Evolutionary conservation across 1,140 invertebrate genomes (phyloP).

Genomic region (Propsilocerus akamusi): DNA sequence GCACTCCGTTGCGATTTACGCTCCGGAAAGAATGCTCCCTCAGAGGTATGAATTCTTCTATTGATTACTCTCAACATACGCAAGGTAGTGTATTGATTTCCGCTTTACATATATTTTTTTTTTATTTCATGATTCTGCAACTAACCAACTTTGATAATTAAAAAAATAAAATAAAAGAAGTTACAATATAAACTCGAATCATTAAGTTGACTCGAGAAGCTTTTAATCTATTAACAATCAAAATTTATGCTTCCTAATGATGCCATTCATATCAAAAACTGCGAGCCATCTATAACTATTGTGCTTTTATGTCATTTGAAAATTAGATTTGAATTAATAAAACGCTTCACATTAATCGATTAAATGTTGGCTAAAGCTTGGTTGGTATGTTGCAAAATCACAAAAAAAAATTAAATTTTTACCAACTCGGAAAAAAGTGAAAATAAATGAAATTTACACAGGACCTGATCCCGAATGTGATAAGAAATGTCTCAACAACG

Average conservation of each 20-base stretch:
- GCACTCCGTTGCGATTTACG: slow-evolving; percentile 74
- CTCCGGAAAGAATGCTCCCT: slow-evolving; percentile 87
- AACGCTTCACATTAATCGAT: neutral
- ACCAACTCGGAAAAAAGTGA: neutral
- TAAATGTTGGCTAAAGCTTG: neutral
- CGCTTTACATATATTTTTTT: too few species aligned
- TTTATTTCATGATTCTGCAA: neutral
- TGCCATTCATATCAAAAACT: neutral
- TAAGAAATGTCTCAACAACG: slow-evolving; percentile 66
- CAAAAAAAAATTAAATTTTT: neutral
- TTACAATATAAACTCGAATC: neutral
- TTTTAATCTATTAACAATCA: neutral
- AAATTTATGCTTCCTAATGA: neutral
- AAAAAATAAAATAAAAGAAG: neutral
- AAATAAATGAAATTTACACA: too few species aligned
- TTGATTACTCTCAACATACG: slow-evolving; percentile 14
- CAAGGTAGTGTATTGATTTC: slow-evolving; percentile 22
- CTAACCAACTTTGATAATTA: neutral
- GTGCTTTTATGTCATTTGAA: too few species aligned
- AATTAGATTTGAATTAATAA: neutral
- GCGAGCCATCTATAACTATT: neutral
- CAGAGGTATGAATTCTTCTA: slow-evolving; percentile 54
- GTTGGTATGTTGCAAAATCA: neutral
- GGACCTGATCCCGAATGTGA: slow-evolving; percentile 76
- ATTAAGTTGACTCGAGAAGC: neutral